Conservation (phyloP, 2,113 vertebrate genomes). For the Pyxicephalus adspersus region DNA sequence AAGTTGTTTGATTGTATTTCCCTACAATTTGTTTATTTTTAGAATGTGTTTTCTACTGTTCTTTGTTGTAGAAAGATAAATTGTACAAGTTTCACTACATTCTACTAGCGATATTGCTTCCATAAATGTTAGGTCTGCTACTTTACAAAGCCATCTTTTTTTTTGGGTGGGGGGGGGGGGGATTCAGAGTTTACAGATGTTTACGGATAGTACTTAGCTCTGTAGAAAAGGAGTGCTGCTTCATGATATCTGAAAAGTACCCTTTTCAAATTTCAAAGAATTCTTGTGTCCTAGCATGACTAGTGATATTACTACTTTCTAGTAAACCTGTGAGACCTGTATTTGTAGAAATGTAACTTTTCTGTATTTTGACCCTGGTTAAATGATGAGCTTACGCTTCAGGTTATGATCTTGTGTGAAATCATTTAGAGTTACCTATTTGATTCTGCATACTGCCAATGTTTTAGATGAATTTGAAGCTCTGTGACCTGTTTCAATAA, state of each 20-base stretch:
- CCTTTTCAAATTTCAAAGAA: conserved; percentile 19
- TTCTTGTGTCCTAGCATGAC: neutral
- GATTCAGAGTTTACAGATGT: neutral
- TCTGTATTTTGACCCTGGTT: no score
- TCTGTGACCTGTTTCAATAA: no score
- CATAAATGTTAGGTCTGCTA: neutral
- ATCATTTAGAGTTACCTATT: no score
- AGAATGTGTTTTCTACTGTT: no score
- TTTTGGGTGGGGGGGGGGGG: neutral
- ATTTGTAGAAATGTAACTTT: no score
- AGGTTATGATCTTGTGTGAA: no score
- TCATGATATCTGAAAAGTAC: neutral
- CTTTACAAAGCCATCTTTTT: neutral
- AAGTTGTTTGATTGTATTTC: no score
- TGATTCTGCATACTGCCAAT: no score
- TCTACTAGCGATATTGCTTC: neutral
- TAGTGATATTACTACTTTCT: neutral
- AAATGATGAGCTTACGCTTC: no score
- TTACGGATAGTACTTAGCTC: neutral
- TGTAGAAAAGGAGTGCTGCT: neutral
- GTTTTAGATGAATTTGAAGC: no score
- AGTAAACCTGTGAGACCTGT: neutral
- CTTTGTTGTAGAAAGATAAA: no score
- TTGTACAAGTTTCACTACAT: neutral
- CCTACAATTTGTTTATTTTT: no score